These are phyloP conservation scores for Hylaeus anthracinus DNA, from an alignment of 1,140 invertebrate genomes.

Conservation along the genomic window DNA sequence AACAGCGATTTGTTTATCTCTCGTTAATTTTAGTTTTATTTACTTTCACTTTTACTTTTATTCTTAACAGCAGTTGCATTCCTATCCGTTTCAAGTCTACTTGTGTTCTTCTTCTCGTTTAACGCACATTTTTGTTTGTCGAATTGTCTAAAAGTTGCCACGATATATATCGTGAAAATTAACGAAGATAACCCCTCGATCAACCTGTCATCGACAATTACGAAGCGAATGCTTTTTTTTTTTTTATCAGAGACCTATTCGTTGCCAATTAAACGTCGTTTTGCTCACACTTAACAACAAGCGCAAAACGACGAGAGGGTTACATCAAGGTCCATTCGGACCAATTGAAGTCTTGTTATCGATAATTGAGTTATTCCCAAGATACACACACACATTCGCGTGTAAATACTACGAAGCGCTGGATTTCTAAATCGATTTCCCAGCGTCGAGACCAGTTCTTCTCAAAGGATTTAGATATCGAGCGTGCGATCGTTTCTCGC, in stretches of 20 bases:
- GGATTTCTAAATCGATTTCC: neutral
- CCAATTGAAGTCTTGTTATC: neutral
- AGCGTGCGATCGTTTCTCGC: neutral
- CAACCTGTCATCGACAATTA: neutral
- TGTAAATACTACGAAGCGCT: neutral
- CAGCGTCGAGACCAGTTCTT: neutral
- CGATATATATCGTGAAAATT: neutral
- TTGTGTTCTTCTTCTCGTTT: too few relatives aligned
- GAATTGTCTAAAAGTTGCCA: neutral
- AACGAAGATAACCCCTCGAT: neutral
- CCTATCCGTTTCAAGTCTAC: too few relatives aligned
- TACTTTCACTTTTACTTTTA: too few relatives aligned
- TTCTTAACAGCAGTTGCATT: too few relatives aligned
- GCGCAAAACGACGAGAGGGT: neutral
- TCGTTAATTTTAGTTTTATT: neutral
- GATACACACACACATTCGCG: neutral
- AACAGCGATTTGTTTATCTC: too few relatives aligned
- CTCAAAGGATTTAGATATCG: neutral
- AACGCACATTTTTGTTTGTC: neutral
- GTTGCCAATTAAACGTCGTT: constrained; percentile 9
- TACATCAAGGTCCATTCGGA: neutral
- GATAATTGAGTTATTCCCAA: constrained; percentile 19
- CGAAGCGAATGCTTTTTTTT: neutral
- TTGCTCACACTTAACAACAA: neutral
- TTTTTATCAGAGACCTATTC: neutral